phyloP scores from a whole-genome alignment of 1,140 invertebrate species.

The Zaprionus africanus region DNA sequence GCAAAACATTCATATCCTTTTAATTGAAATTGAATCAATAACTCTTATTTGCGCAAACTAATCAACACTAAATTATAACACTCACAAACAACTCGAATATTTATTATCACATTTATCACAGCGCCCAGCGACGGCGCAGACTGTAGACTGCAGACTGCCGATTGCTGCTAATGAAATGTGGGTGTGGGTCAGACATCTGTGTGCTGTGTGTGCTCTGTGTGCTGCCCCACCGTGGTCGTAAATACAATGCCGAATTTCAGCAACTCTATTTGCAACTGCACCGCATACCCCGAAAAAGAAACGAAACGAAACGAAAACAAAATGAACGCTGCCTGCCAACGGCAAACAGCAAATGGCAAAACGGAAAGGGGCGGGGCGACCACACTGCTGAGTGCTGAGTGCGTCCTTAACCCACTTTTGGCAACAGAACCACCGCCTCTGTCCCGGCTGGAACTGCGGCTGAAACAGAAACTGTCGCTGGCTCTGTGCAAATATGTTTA shows the following conservation, averaged over 20 bases:
- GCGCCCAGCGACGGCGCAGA: constrained; percentile 39
- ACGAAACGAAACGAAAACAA: constrained; percentile 62
- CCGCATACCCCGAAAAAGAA: constrained; percentile 51
- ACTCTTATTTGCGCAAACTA: constrained; percentile 82
- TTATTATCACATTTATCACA: constrained; percentile 81
- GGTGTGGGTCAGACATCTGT: constrained; percentile 62
- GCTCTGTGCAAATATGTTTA: constrained; percentile 68
- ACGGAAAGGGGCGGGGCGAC: constrained; percentile 52
- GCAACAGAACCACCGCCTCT: constrained; percentile 38
- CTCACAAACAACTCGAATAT: constrained; percentile 81
- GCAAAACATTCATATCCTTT: constrained; percentile 77
- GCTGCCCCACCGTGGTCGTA: constrained; percentile 13
- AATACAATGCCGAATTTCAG: constrained; percentile 79
- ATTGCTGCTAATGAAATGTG: constrained; percentile 51
- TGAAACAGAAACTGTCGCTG: constrained; percentile 31
- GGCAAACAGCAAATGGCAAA: constrained; percentile 31
- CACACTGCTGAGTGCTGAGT: constrained; percentile 64
- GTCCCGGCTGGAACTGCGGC: constrained; percentile 13
- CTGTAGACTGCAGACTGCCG: too few relatives aligned
- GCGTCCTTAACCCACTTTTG: constrained; percentile 72
- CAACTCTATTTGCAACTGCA: constrained; percentile 77
- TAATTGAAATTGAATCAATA: constrained; percentile 83
- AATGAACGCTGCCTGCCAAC: constrained; percentile 66
- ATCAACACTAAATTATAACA: constrained; percentile 83
- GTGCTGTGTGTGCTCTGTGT: constrained; percentile 44